Evolutionary conservation across 2,797 vertebrate genomes (phyloP), one percentile per base, ranked within the genome.

Genomic region (Hydrocynus forskahlii): DNA sequence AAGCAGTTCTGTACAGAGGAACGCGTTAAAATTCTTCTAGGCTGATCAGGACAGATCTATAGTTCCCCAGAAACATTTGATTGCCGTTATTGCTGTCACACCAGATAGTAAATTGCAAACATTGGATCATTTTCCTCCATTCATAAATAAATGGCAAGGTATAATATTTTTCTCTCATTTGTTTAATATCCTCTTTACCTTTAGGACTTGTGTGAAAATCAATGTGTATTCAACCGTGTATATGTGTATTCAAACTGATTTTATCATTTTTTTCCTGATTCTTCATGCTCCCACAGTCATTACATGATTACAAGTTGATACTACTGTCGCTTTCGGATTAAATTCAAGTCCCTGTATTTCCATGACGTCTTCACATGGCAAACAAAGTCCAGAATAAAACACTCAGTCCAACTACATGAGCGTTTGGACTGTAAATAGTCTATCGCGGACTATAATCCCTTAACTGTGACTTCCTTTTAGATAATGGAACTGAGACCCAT

Each of bases 371-470:
- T 25, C 45, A 70, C 48, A 52, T 23, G 19, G 43, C 12, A 45
- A 48, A 9, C 60, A 14, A 35, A 64, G 57, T 21, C n/a, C 63
- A 19, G n/a, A 59, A 50, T 4, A 23, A 19, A 45, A 40, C 67
- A 69, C 17, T 52, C 73, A 69, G 35, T 81, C 52, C 75, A 25
- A 67, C 79, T 64, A 25, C 48, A 57, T 63, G 72, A 48, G 38
- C 55, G 59, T 67, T 70, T 62, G 67, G 29, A 55, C 68, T 77
- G 57, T 76, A 80, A 83, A 84, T 60, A 74, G 48, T 76, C 63
- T 25, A 59, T 76, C 75, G 73, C 70, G 74, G 55, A 80, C 74
- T 55, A 35, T 85, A 55, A 64, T 74, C 13, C 35, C 50, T 63
- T 80, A 52, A 75, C 21, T 48, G 23, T 50, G 38, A 72, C 67